phyloP scores from a whole-genome alignment of 1,140 invertebrate genomes.

The Drosophila micromelanica region DNA sequence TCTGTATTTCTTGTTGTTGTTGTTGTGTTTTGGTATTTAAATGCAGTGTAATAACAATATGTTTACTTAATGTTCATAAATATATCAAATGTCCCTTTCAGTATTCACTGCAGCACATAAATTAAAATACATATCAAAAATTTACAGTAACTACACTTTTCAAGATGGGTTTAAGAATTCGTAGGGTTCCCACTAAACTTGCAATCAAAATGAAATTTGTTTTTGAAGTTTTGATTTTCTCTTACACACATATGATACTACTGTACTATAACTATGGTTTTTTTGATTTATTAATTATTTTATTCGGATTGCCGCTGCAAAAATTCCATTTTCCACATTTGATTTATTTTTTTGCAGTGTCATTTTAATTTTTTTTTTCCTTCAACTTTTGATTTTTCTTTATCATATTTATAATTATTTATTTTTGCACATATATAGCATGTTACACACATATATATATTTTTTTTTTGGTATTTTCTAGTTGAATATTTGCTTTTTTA shows the following conservation, averaged over 20 bases:
- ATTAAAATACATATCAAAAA: slow-evolving; percentile 58
- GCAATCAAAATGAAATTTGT: background rate
- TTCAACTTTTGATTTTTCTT: slow-evolving; percentile 5
- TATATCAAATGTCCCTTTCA: slow-evolving; percentile 69
- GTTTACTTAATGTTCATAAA: slow-evolving; percentile 79
- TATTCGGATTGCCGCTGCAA: background rate
- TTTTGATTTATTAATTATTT: slow-evolving; percentile 23
- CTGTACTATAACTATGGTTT: slow-evolving; percentile 8
- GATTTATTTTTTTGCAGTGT: slow-evolving; percentile 7
- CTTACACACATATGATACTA: slow-evolving; percentile 11
- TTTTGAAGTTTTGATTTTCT: background rate
- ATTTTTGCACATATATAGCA: slow-evolving; percentile 40
- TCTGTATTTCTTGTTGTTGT: slow-evolving; percentile 26
- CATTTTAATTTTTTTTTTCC: slow-evolving; percentile 19
- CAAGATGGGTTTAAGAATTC: slow-evolving; percentile 10
- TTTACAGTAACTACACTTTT: slow-evolving; percentile 15
- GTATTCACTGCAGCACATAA: slow-evolving; percentile 13
- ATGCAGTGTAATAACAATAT: slow-evolving; percentile 81
- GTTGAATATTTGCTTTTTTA: slow-evolving; percentile 46
- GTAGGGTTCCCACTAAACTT: background rate
- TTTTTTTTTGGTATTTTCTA: slow-evolving; percentile 34
- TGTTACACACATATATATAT: slow-evolving; percentile 25
- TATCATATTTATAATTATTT: slow-evolving; percentile 38
- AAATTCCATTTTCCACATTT: slow-evolving; percentile 5
- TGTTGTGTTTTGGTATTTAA: slow-evolving; percentile 57